Evolutionary conservation across 2,888 invertebrate species (phyloP), one percentile per base, ranked within the genome.

Genomic region (Vannuccia rotundouncinata): DNA sequence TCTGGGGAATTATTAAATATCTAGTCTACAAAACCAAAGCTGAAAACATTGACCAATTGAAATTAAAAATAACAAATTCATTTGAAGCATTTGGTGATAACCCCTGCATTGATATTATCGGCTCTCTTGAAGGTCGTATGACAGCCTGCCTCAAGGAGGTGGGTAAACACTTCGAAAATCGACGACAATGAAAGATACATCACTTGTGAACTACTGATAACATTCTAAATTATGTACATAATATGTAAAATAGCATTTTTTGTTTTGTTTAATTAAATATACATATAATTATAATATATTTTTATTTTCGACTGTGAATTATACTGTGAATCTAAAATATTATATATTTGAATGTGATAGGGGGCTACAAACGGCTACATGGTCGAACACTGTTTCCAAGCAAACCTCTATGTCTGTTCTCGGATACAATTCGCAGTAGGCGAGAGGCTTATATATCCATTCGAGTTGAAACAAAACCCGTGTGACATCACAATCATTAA

Each of bases 111-210:
- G 66, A 66, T 66, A 66, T 66, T 66, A 66, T 66, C 22, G 25
- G 66, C 66, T 66, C 25, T 27, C 66, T 66, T 66, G 22, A 66
- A 22, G 66, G 25, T 66, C 66, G 66, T 66, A 13, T 66, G 66
- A 66, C 66, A n/a, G 66, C 66, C 22, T 66, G 66, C 22, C 10
- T 66, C 66, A 66, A 66, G 66, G 22, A 66, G 25, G 66, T 5
- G 66, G 66, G 66, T 66, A 66, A 66, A 66, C 66, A 66, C 25
- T 66, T 66, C 66, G 66, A 66, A 66, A 66, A 66, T 66, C 13
- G 22, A 66, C 66, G 22, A 66, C 66, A 66, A 66, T 2, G 66
- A 66, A 66, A 66, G 13, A 66, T n/a, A n/a, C n/a, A n/a, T n/a
- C 66, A 66, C 66, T 66, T 2, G 66, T 66, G 66, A 66, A 66